A percentile compares a stretch with the other conserved stretches of the same genome.
These are phyloP conservation scores for Emydoidea blandingii DNA, from an alignment of 2,797 vertebrate species.

Conservation along the genomic window DNA sequence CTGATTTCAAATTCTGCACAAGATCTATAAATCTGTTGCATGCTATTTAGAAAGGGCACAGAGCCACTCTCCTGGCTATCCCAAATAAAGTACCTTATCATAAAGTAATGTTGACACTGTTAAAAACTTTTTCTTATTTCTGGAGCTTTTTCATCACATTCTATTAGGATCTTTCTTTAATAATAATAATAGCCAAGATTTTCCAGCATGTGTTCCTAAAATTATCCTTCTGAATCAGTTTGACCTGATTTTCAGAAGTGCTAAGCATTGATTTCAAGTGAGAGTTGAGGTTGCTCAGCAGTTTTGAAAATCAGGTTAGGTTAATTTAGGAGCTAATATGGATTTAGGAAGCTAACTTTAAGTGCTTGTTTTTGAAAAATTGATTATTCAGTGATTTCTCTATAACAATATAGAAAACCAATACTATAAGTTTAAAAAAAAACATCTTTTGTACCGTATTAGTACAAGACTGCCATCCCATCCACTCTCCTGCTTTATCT, in stretches of 20 bases:
- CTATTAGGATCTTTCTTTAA: neutral
- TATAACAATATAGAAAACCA: neutral
- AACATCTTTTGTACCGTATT: neutral
- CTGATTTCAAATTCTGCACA: neutral
- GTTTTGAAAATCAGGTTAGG: neutral
- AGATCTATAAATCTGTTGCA: neutral
- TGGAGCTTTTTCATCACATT: neutral
- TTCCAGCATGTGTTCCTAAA: neutral
- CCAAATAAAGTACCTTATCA: neutral
- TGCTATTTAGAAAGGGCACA: neutral
- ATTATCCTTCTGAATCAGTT: neutral
- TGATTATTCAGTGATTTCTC: neutral
- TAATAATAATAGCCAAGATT: neutral
- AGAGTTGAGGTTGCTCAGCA: neutral
- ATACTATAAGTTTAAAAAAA: neutral
- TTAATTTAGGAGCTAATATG: neutral
- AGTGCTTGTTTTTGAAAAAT: neutral
- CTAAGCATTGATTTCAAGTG: neutral
- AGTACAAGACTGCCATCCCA: neutral
- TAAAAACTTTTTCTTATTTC: neutral
- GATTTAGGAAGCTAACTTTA: neutral
- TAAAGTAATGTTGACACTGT: neutral
- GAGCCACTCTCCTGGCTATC: neutral
- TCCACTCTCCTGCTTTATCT: neutral
- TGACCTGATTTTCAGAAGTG: neutral